Base-by-base conservation (phyloP, 2,888 invertebrate genomes). In the Mystacides longicornis region DNA sequence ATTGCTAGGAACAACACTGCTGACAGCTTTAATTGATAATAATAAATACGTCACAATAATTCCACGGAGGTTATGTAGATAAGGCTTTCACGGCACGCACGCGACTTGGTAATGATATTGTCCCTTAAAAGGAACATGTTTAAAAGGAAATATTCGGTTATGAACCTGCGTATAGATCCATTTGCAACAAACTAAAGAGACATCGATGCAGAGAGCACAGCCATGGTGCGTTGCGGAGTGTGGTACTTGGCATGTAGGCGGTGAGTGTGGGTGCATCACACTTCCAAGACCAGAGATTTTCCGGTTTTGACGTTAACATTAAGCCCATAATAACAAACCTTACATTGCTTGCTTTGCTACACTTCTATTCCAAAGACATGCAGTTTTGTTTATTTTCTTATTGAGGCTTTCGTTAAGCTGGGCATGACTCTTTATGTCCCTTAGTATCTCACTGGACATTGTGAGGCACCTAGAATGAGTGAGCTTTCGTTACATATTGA, bases 211-310 rank as follows among this genome's bases (percentile, higher is more conserved):
- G 16, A 23, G 23, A 47, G 5, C n/a, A 23, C n/a, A 14, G 43
- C 43, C 42, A 16, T 16, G 27, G 27, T 14, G 43, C 43, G 31
- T 18, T 46, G 42, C 47, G 37, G 33, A 23, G 54, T 45, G 31
- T 43, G 50, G n/a, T n/a, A n/a, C n/a, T 37, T 37, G 37, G 14
- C 27, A 45, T n/a, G 50, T 31, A 21, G 51, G 31, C 49, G 42
- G 14, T 7, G 37, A n/a, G 42, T 51, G 50, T 51, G 55, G 55
- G 50, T 45, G 31, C 49, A 18, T 22, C 54, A 45, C 49, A 54
- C 49, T 37, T 54, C 42, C 43, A 49, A 23, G 54, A 54, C 49
- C 54, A 54, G 54, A 48, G n/a, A 18, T 3, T 54, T 54, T 54
- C 54, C 54, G 54, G 54, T 54, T 54, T 18, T 16, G 18, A 37